phyloP scores from a whole-genome alignment of 2,888 invertebrate species.

The Heteromyza rotundicornis region DNA sequence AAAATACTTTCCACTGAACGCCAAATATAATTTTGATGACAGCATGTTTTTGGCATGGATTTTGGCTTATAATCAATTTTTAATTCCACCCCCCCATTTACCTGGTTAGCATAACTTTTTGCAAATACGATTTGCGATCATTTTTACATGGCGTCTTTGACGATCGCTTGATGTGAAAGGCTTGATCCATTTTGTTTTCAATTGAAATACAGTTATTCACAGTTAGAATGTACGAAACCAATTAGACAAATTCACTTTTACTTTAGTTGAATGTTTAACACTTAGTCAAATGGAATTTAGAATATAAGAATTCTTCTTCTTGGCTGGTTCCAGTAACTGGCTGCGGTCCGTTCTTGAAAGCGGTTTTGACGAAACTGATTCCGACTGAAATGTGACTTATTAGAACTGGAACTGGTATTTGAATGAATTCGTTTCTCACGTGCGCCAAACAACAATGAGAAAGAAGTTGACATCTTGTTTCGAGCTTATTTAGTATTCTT shows the following conservation, averaged over 20 bases:
- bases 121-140: constrained; percentile 60
- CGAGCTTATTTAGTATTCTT: not conserved
- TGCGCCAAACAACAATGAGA: constrained; percentile 30
- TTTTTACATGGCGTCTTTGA: constrained; percentile 59
- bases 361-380: constrained; percentile 59
- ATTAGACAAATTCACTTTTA: constrained; percentile 16
- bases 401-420: constrained; percentile 42
- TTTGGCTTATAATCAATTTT: no score
- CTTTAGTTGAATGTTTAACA: constrained; percentile 20
- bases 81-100: no score
- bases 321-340: no score
- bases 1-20: no score
- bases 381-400: constrained; percentile 55
- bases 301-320: constrained; percentile 13
- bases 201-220: not conserved
- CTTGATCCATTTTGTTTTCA: constrained; percentile 48
- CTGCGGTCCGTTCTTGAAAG: constrained; percentile 58
- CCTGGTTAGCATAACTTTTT: constrained; percentile 61
- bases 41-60: no score
- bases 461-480: constrained; percentile 33
- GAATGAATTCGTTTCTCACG: constrained; percentile 35
- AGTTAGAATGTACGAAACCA: not conserved
- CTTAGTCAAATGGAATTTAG: no score
- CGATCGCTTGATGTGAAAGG: constrained; percentile 33
- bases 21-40: no score